phyloP scores from a whole-genome alignment of 2,888 invertebrate genomes.

The Watsonalla binaria region DNA sequence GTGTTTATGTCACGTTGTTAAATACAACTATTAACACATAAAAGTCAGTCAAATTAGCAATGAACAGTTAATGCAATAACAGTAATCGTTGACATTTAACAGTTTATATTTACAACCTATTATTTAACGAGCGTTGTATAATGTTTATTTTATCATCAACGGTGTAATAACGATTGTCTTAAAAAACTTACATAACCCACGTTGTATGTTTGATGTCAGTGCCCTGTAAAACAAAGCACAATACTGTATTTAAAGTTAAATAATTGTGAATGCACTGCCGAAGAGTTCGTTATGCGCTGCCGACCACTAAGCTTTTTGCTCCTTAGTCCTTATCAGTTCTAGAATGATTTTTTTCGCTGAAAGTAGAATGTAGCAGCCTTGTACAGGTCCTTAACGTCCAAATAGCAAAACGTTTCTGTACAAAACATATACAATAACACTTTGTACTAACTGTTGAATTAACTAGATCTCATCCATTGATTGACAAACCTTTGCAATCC shows the following conservation, averaged over 20 bases:
- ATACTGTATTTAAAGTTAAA: slow-evolving; percentile 4
- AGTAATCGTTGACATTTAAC: too few relatives aligned
- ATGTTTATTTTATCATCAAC: too few relatives aligned
- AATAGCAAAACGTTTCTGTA: neutral
- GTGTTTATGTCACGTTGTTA: neutral
- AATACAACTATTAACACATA: neutral
- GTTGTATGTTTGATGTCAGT: neutral
- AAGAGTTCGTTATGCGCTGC: slow-evolving; percentile 39
- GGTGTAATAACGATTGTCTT: neutral
- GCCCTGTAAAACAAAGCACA: slow-evolving; percentile 2
- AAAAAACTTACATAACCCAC: neutral
- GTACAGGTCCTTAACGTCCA: slow-evolving; percentile 14
- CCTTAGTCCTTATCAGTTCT: slow-evolving; percentile 29
- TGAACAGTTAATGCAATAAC: too few relatives aligned
- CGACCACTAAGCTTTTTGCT: slow-evolving; percentile 54
- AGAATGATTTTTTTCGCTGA: slow-evolving; percentile 43
- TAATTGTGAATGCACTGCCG: slow-evolving; percentile 59
- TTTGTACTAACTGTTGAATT: neutral
- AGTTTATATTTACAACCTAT: too few relatives aligned
- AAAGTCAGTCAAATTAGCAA: neutral
- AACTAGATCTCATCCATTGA: neutral
- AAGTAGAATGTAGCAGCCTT: slow-evolving; percentile 48
- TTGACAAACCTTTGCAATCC: neutral
- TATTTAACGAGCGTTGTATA: too few relatives aligned
- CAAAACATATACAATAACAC: slow-evolving; percentile 6